Percentiles rank a stretch among this genome's conserved stretches.
phyloP scores from a whole-genome alignment of 2,797 vertebrate species.

The Falco concolor region DNA sequence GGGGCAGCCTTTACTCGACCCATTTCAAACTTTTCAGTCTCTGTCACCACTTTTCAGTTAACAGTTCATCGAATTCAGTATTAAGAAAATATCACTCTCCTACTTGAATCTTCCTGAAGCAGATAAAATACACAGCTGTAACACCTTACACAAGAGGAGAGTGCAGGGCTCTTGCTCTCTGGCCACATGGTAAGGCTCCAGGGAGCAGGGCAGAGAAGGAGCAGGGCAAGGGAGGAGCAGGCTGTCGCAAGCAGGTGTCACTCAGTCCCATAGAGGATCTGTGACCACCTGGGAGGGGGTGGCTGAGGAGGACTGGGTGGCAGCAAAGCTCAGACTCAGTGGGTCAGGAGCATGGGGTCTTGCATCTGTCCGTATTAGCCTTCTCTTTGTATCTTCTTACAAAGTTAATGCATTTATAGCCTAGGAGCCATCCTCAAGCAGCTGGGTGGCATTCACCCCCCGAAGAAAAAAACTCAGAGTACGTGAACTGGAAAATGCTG shows the following conservation, averaged over 20 bases:
- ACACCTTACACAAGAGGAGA: neutral
- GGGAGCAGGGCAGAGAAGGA: neutral
- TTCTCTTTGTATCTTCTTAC: neutral
- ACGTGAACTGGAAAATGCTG: neutral
- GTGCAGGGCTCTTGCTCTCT: neutral
- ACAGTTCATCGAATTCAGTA: neutral
- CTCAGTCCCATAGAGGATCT: neutral
- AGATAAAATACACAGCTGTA: neutral
- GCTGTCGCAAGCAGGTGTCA: neutral
- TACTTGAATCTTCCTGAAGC: neutral
- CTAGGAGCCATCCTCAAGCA: neutral
- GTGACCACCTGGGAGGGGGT: neutral
- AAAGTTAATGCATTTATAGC: neutral
- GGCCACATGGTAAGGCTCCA: accelerated
- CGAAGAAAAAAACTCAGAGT: neutral
- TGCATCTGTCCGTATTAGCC: neutral
- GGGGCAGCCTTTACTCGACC: neutral
- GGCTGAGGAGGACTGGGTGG: neutral
- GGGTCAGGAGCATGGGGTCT: neutral
- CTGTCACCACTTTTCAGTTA: neutral
- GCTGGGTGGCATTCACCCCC: neutral
- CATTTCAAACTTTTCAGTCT: neutral
- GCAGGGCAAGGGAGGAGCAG: neutral
- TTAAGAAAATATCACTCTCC: neutral
- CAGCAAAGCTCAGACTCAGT: neutral